Percentiles rank a stretch among this genome's conserved stretches.
phyloP scores from a whole-genome alignment of 2,797 vertebrate species.

The Allobates femoralis region DNA sequence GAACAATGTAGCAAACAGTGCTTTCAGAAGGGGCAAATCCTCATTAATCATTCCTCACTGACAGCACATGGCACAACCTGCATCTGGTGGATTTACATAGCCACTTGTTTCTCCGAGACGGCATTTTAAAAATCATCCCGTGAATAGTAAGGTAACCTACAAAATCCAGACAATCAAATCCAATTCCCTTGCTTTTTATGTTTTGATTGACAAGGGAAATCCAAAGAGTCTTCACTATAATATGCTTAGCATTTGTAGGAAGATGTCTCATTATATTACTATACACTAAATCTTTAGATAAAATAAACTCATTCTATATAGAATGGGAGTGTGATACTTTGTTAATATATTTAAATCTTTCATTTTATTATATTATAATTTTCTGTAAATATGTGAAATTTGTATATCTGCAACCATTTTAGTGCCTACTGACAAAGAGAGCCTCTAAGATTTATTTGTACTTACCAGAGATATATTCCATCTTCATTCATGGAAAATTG shows the following conservation, averaged over 20 bases:
- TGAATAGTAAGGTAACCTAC: conserved; percentile 42
- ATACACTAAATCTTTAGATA: not conserved
- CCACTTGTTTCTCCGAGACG: conserved; percentile 69
- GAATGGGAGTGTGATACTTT: not conserved
- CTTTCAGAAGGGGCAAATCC: conserved; percentile 84
- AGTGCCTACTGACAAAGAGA: conserved; percentile 6
- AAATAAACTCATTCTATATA: not conserved
- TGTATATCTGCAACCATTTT: conserved; percentile 10
- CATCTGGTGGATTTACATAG: conserved; percentile 77
- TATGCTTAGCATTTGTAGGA: conserved; percentile 8
- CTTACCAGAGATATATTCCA: conserved; percentile 49
- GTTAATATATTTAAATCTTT: not conserved
- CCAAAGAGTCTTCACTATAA: not conserved
- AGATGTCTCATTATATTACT: not conserved
- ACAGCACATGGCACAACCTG: conserved; percentile 84
- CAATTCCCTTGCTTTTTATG: not conserved
- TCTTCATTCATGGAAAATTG: conserved; percentile 61
- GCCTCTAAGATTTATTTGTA: conserved; percentile 31
- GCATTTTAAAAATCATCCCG: conserved; percentile 68
- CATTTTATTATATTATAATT: not conserved
- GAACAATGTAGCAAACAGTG: conserved; percentile 84
- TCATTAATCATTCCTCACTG: conserved; percentile 87
- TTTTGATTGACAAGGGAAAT: conserved; percentile 18
- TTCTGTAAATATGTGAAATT: conserved; percentile 9
- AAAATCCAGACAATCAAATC: conserved; percentile 28